These are phyloP conservation scores for Oligia strigilis DNA, from an alignment of 2,888 invertebrate genomes.

Conservation along the genomic window DNA sequence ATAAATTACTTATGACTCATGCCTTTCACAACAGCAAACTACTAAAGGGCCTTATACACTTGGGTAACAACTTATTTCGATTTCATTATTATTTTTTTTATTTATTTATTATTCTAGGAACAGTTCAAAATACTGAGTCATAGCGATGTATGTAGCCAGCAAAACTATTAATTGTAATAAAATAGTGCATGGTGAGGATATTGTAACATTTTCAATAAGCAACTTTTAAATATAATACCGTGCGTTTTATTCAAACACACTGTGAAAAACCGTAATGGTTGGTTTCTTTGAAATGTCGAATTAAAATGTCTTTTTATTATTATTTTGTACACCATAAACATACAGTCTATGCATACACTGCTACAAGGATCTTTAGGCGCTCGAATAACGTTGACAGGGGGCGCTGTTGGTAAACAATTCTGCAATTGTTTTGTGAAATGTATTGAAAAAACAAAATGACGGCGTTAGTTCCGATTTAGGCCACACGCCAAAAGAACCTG, in stretches of 20 bases:
- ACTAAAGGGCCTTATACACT: not conserved
- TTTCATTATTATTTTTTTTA: not conserved
- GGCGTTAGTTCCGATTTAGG: not conserved
- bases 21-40: conserved; percentile 1
- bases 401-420: too few species aligned
- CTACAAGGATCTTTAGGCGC: not conserved
- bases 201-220: not conserved
- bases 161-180: not conserved
- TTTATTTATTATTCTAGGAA: not conserved
- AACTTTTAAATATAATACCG: not conserved
- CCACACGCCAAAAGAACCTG: not conserved
- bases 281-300: not conserved
- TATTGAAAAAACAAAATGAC: too few species aligned
- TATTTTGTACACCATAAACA: conserved; percentile 12
- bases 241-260: conserved; percentile 13
- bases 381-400: not conserved
- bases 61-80: not conserved
- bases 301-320: not conserved
- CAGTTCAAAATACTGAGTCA: not conserved
- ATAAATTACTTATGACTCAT: not conserved
- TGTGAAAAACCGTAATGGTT: not conserved
- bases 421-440: too few species aligned
- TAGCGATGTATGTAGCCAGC: not conserved
- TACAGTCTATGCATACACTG: not conserved
- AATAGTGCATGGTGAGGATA: not conserved